Base-by-base conservation (phyloP, 2,797 vertebrate species). In the Spea hammondii region DNA sequence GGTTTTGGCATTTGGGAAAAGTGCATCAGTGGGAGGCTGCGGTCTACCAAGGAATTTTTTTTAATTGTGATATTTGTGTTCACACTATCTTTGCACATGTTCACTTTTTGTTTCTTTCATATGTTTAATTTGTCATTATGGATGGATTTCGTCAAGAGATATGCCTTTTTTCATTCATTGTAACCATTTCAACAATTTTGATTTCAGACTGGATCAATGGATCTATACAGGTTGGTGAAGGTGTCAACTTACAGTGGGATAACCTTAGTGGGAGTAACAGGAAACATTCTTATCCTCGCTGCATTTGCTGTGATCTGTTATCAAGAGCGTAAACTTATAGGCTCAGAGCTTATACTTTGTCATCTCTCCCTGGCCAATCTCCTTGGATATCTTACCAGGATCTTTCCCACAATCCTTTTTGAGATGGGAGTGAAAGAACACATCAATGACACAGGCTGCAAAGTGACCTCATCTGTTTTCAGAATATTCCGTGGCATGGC, bases 341-440 rank as follows among this genome's bases (percentile, higher is more conserved):
- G 49, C 50, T 70, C 68, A 53, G 68, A 70, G 8, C 68, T 70
- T n/a, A 70, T 70, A 14, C 50, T 70, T 8, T 70, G 48, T 8
- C 68, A 70, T 17, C 50, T 70, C 7, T 70, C 48, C 14, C 14
- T 70, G n/a, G 68, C 68, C 4, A 70, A 70, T 32, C 68, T 70
- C 14, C 68, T 70, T 70, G 68, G 48, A 48, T 70, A 70, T 10
- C 50, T 70, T 14, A 70, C 68, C 49, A 51, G 49, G 17, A 70
- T 53, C 60, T 70, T 70, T 32, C 68, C 68, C 6, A 70, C 13
- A 8, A 70, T 70, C 50, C 68, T 70, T 17, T 70, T 53, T 54
- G 68, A 70, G 49, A 54, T 70, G 8, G 68, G 68, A 8, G 49
- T 70, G 8, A 70, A 54, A 17, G 50, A 9, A 32, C 10, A 70